Evolutionary conservation across 2,113 vertebrate genomes (phyloP).

Genomic region (Chelonoidis abingdonii): DNA sequence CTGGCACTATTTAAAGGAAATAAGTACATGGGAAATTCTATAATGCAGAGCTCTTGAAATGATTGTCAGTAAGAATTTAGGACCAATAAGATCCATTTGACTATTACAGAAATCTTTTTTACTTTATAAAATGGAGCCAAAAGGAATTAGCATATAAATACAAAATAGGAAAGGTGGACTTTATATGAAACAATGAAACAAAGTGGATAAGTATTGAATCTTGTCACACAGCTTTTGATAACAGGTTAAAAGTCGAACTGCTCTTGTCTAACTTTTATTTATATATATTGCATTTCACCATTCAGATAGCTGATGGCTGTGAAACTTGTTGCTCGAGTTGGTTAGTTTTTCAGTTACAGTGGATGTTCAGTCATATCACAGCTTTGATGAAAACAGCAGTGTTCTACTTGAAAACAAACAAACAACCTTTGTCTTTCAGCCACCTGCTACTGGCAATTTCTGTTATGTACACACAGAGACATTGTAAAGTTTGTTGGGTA

Average conservation of each 20-base stretch:
- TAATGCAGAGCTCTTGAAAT: neutral
- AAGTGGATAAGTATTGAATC: neutral
- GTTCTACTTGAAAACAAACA: neutral
- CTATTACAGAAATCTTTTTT: neutral
- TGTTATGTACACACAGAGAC: neutral
- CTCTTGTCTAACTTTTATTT: neutral
- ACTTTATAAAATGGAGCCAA: neutral
- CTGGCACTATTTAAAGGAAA: neutral
- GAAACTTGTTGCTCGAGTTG: neutral
- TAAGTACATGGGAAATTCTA: neutral
- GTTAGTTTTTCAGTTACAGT: neutral
- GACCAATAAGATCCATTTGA: neutral
- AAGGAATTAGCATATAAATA: neutral
- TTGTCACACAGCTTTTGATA: accelerated
- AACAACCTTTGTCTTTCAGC: neutral
- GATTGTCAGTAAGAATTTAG: neutral
- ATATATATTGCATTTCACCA: neutral
- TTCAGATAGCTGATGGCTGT: neutral
- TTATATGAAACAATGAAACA: neutral
- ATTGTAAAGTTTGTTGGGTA: slow-evolving; percentile 1
- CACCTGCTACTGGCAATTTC: neutral
- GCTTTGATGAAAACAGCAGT: neutral
- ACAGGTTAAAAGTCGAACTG: neutral
- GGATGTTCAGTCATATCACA: neutral
- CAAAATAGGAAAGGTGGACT: neutral